These are phyloP conservation scores for Anas platyrhynchos DNA, from an alignment of 2,113 vertebrate genomes.

Conservation along the genomic window DNA sequence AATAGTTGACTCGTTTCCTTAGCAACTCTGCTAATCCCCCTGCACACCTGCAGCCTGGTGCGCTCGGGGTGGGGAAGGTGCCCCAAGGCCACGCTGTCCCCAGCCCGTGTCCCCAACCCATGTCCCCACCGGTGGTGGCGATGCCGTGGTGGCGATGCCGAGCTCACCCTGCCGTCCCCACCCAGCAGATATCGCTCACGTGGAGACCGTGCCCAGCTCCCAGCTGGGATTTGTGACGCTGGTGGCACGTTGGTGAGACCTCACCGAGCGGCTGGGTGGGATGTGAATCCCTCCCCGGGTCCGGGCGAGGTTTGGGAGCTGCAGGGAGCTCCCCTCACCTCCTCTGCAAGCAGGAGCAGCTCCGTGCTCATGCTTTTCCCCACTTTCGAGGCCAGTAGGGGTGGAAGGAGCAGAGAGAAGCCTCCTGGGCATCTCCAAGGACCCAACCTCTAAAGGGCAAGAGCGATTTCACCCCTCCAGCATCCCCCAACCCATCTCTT, in stretches of 20 bases:
- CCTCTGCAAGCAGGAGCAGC: not conserved
- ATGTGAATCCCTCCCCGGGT: not conserved
- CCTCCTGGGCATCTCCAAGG: not conserved
- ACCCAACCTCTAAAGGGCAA: not conserved
- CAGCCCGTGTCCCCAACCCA: not conserved
- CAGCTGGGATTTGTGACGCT: constrained; percentile 14
- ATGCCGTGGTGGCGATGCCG: not conserved
- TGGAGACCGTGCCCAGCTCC: not conserved
- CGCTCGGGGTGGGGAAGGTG: not conserved
- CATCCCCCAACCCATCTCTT: not conserved
- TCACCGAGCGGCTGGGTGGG: not conserved
- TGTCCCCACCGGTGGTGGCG: not conserved
- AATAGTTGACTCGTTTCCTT: constrained; percentile 78
- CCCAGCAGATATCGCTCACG: not conserved
- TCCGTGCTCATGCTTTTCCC: rapidly evolving
- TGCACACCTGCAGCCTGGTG: constrained; percentile 51
- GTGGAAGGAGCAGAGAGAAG: not conserved
- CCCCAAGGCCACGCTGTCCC: not conserved
- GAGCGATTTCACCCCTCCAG: not conserved
- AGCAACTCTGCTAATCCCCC: constrained; percentile 73
- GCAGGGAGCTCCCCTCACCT: not conserved
- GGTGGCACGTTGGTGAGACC: constrained; percentile 1
- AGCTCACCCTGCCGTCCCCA: not conserved
- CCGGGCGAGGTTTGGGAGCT: not conserved
- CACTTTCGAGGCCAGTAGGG: not conserved